Base-by-base conservation (phyloP, 2,113 vertebrate species). In the Apodemus sylvaticus region DNA sequence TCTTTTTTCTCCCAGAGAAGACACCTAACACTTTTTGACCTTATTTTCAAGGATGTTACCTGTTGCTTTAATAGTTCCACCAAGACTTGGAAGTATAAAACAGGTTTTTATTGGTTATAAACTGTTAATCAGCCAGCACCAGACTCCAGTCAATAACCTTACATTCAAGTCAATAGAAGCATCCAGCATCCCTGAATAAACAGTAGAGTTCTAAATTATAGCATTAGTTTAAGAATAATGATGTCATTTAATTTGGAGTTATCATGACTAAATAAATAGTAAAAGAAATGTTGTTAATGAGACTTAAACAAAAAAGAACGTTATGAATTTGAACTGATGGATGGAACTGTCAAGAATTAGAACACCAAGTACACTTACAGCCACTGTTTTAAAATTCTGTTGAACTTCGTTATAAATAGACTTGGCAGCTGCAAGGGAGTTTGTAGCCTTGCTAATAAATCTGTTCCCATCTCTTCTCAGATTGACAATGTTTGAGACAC, bases 391-490 rank as follows among this genome's bases (percentile, higher is more conserved):
- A 79, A 70, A 90, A 79, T 7, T 29, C 39, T 86, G 51, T 48
- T 79, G 64, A 96, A 94, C 29, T 88, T 86, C 62, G 64, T 83
- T 95, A 91, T 89, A 88, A 90, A 88, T 45, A 79, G 71, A 86
- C 82, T 74, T 20, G 1, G 48, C 62, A 87, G 31, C 73, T 94
- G n/a, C 29, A 68, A 19, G 74, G n/a, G 93, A 83, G 79, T 90
- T 71, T 79, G 42, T 26, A 85, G 64, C n/a, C 83, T 90, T 92
- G 94, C 39, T 96, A 68, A 90, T 66, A 94, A 94, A 91, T 64
- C 39, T 95, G 85, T 29, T 91, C 42, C 17, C 3, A 7, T 92
- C 90, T 93, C 68, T 62, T 29, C 86, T 92, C n/a, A 22, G 31
- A 62, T 14, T 66, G 66, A 86, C 42, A 82, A 39, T 39, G 82